Evolutionary conservation across 1,140 invertebrate species (phyloP), one percentile per base, ranked within the genome.

Genomic region (Ceratina australensis): DNA sequence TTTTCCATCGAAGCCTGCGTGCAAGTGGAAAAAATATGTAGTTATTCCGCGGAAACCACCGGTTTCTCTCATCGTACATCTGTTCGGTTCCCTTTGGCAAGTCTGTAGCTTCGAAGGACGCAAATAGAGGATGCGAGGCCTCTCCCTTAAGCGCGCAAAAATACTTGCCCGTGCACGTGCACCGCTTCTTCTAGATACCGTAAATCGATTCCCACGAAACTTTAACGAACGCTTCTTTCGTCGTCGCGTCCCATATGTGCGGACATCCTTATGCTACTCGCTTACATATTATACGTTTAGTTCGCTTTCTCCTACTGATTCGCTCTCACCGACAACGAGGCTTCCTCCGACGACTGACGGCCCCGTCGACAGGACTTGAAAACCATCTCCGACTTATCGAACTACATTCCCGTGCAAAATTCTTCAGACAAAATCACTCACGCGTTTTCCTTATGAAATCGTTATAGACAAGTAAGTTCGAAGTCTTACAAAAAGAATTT

Each of bases 161-260:
- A 83, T 86, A 81, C 66, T 67, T 52, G 50, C 20, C 10, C 26
- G 47, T 84, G 73, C 83, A 85, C 66, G 72, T 81, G 75, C 77
- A 84, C 63, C 63, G 67, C 63, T 61, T 80, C 69, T 61, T 80
- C 69, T 63, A 77, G 77, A 83, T 80, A 80, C 57, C 65, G 73
- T 77, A 73, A 84, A 84, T 83, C 69, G 78, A 84, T 84, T 77
- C 78, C 73, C 81, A 80, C 78, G 73, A 84, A 84, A 77, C 77
- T 22, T 73, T 65, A 60, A 80, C 59, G 63, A 76, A 57, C 33
- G 72, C 50, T 72, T 79, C 68, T 60, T 54, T 57, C 33, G 15
- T 54, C 13, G 13, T 56, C 72, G 33, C 65, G 24, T 66, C 56
- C 72, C 77, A 76, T 47, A 84, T 72, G 81, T 68, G 72, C 59